Conservation (phyloP, 1,140 invertebrate genomes). For the Acromyrmex heyeri region DNA sequence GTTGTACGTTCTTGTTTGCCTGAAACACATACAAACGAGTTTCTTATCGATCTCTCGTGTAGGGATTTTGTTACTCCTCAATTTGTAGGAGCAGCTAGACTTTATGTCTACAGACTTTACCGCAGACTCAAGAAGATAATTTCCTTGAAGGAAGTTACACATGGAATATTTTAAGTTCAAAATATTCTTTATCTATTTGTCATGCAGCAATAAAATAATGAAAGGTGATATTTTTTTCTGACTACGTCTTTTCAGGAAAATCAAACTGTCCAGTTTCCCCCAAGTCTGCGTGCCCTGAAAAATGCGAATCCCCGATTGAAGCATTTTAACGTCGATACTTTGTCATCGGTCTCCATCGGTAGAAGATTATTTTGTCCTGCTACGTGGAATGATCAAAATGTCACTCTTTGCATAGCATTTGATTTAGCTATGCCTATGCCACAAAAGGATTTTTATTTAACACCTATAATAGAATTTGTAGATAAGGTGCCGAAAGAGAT, state of each 20-base stretch:
- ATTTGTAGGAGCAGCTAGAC: not conserved
- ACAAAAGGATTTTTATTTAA: constrained; percentile 88
- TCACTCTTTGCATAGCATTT: constrained; percentile 91
- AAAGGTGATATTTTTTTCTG: not conserved
- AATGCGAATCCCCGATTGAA: constrained; percentile 90
- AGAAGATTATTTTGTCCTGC: constrained; percentile 91
- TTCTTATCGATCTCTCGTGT: not conserved
- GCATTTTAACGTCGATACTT: constrained; percentile 89
- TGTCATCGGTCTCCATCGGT: constrained; percentile 88
- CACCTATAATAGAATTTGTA: constrained; percentile 92
- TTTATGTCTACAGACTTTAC: not conserved
- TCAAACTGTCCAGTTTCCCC: constrained; percentile 89
- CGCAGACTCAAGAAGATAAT: not conserved
- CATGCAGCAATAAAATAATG: not conserved
- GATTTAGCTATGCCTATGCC: constrained; percentile 87
- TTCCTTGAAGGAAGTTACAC: not conserved
- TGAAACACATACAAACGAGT: not conserved
- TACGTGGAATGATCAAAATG: constrained; percentile 90
- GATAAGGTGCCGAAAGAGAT: constrained; percentile 91
- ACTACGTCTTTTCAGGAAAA: constrained; percentile 87
- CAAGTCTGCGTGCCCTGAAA: constrained; percentile 90
- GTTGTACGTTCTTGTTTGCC: not conserved
- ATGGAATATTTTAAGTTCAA: not conserved
- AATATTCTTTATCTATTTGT: not conserved
- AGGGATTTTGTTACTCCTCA: not conserved